Conservation (phyloP, 2,113 vertebrate genomes). For the Pontoporia blainvillei region DNA sequence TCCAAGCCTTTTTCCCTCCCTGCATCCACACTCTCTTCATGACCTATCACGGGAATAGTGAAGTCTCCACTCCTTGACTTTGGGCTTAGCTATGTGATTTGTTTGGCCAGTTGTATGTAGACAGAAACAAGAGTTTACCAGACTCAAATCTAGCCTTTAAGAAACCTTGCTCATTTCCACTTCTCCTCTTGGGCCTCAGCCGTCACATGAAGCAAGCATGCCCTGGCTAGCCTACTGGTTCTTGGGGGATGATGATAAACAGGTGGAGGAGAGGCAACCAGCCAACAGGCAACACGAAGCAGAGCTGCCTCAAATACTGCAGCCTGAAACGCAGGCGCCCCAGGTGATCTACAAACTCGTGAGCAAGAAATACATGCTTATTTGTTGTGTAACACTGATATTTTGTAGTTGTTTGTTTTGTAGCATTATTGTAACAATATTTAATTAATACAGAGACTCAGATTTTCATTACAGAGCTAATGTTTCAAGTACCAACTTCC, state of each 20-base stretch:
- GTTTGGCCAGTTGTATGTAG: background rate
- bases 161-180: background rate
- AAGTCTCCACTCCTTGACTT: background rate
- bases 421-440: background rate
- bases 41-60: background rate
- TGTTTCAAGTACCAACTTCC: background rate
- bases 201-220: background rate
- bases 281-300: background rate
- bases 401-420: background rate
- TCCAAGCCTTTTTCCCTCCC: background rate
- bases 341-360: background rate
- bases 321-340: fast-evolving
- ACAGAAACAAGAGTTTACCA: background rate
- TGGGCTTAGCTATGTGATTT: background rate
- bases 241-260: background rate
- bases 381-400: background rate
- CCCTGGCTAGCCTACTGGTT: background rate
- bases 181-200: background rate
- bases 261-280: background rate
- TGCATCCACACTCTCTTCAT: background rate
- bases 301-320: background rate
- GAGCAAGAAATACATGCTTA: background rate
- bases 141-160: background rate
- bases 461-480: background rate
- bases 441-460: background rate